These are phyloP conservation scores for Venustoraphidia nigricollis DNA, from an alignment of 2,888 invertebrate genomes.

Conservation along the genomic window DNA sequence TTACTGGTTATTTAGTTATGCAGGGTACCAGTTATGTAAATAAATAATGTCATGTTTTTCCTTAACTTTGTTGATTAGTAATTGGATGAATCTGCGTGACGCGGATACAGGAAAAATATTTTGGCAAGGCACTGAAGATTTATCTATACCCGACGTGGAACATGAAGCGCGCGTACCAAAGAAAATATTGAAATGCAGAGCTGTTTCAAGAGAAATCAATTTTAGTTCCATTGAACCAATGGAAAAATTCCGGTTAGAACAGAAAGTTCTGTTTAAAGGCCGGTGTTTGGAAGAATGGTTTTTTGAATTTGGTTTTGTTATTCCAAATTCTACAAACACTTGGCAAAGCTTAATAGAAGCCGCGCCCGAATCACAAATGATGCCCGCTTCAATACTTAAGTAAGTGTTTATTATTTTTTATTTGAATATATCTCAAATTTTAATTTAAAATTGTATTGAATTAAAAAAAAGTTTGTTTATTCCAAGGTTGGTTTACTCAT, in stretches of 20 bases:
- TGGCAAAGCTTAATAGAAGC: conserved; percentile 99
- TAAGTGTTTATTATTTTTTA: conserved; percentile 26
- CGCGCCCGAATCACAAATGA: conserved; percentile 98
- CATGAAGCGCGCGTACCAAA: conserved; percentile 97
- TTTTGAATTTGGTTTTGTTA: conserved; percentile 98
- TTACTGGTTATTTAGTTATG: not conserved
- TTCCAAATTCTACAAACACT: conserved; percentile 95
- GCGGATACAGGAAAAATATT: conserved; percentile 85
- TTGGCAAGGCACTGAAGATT: conserved; percentile 94
- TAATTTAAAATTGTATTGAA: too few species aligned
- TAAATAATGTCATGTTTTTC: conserved; percentile 2
- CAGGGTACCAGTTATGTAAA: not conserved
- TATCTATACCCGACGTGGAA: conserved; percentile 76
- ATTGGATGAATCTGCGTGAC: conserved; percentile 97
- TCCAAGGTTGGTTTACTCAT: too few species aligned
- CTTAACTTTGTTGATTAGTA: conserved; percentile 30
- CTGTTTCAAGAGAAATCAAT: conserved; percentile 78
- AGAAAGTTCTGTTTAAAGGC: conserved; percentile 70
- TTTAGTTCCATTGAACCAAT: conserved; percentile 84
- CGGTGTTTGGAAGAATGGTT: conserved; percentile 96
- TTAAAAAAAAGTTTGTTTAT: too few species aligned
- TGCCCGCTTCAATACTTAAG: conserved; percentile 98
- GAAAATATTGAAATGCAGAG: conserved; percentile 84
- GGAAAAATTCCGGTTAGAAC: conserved; percentile 89
- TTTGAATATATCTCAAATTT: not conserved